Evolutionary conservation across 2,113 vertebrate genomes (phyloP), one percentile per base, ranked within the genome.

Genomic region (Cygnus buccinator): DNA sequence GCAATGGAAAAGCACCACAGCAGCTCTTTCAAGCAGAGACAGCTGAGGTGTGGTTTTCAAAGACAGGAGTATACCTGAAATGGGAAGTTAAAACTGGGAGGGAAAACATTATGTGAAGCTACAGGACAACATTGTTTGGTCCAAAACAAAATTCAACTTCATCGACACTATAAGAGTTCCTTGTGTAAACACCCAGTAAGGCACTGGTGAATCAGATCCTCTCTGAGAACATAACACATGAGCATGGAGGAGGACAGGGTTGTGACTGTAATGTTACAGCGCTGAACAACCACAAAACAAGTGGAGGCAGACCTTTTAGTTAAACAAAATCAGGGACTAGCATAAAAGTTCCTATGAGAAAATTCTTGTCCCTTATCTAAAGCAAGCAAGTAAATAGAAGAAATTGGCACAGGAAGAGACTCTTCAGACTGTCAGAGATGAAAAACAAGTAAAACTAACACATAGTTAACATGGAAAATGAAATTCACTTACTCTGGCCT

Each of bases 201-300:
- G 52, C 25, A 48, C 10, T 11, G 29, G 26, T 75, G 22, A 87
- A 74, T 39, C 46, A 46, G 26, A 19, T 63, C 65, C 55, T 87
- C 17, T 7, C 11, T 4, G 41, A 54, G 11, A 81, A 58, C 10
- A 8, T 4, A 84, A 35, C 13, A 31, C 44, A n/a, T 28, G 22
- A 84, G 70, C n/a, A 57, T 0, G 0, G 10, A 65, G 29, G 22
- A 57, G 13, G 5, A 61, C 55, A 72, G 43, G 46, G 35, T 0
- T 76, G 35, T 28, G 29, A 68, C 48, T 72, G 33, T 48, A 50
- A 12, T 7, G 35, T 65, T 39, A 68, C 81, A 35, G 19, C 1
- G 3, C 33, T 71, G 23, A 50, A 50, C 33, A 70, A 50, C 67
- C 48, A 3, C 39, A 39, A 44, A 71, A 59, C 2, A 71, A 87